Evolutionary conservation across 2,888 invertebrate species (phyloP).

Genomic region (Corythucha ciliata): DNA sequence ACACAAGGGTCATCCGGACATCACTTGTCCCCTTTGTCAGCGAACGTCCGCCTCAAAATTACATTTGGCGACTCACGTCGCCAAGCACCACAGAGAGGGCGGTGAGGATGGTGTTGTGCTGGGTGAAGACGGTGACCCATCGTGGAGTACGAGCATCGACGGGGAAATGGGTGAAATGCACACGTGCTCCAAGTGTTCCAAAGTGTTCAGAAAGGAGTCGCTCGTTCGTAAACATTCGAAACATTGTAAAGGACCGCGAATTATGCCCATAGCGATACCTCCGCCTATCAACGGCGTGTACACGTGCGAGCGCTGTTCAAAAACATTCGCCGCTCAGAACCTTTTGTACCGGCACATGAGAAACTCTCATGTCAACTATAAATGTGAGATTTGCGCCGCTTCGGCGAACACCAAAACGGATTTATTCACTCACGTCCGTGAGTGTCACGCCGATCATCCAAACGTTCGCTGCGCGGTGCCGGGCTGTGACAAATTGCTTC

Average conservation of each 20-base stretch:
- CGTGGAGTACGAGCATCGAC: too few relatives aligned
- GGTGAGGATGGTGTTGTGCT: conserved; percentile 12
- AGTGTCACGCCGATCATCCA: conserved; percentile 46
- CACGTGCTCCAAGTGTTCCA: conserved; percentile 49
- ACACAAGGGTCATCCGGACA: conserved; percentile 50
- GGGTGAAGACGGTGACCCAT: conserved; percentile 1
- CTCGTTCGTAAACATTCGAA: conserved; percentile 50
- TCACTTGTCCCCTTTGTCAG: conserved; percentile 50
- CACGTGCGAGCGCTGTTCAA: conserved; percentile 48
- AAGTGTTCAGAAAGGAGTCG: conserved; percentile 49
- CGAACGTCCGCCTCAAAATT: conserved; percentile 52
- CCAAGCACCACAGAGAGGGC: conserved; percentile 34
- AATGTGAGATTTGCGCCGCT: conserved; percentile 50
- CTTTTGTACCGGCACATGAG: conserved; percentile 48
- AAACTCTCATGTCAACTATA: conserved; percentile 47
- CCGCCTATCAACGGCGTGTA: conserved; percentile 35
- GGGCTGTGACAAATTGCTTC: conserved; percentile 47
- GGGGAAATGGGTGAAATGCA: conserved; percentile 41
- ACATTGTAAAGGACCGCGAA: conserved; percentile 43
- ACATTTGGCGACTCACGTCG: conserved; percentile 48
- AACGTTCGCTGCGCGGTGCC: conserved; percentile 44
- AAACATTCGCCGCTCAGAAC: conserved; percentile 46
- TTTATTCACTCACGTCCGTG: conserved; percentile 47
- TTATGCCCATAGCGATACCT: conserved; percentile 34
- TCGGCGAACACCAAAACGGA: conserved; percentile 49